phyloP scores from a whole-genome alignment of 2,797 vertebrate genomes.

The Myotis vivesi region DNA sequence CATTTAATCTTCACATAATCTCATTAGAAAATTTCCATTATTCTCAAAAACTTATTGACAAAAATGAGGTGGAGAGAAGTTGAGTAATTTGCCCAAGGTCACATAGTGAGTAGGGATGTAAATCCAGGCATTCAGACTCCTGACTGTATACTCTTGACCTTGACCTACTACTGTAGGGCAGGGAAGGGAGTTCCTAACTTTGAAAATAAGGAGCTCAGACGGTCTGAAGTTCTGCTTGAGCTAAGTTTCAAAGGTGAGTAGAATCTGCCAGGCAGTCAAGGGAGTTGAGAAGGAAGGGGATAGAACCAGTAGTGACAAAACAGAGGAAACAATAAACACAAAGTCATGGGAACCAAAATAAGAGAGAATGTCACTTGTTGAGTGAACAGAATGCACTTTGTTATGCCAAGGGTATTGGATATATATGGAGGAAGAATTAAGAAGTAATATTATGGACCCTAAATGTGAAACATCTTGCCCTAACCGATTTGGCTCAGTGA shows the following conservation, averaged over 20 bases:
- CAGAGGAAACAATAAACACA: background rate
- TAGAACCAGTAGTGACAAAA: background rate
- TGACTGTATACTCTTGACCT: background rate
- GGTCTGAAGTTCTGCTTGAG: background rate
- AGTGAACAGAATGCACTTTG: background rate
- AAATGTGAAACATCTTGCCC: conserved; percentile 5
- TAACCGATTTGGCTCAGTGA: no score
- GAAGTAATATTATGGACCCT: background rate
- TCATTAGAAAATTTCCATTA: background rate
- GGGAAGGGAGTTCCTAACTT: background rate
- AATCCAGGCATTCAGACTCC: background rate
- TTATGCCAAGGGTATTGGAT: background rate
- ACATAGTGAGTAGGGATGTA: background rate
- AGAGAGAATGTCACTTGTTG: background rate
- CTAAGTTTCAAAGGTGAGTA: background rate
- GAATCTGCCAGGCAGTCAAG: background rate
- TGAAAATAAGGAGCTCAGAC: background rate
- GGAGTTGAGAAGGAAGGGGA: background rate
- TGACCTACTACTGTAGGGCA: background rate
- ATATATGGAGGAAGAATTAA: background rate
- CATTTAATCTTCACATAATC: background rate
- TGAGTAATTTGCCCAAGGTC: background rate
- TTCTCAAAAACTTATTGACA: background rate
- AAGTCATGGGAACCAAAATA: background rate
- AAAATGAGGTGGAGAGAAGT: background rate